These are phyloP conservation scores for Thaleichthys pacificus DNA, from an alignment of 2,797 vertebrate genomes.

Conservation along the genomic window DNA sequence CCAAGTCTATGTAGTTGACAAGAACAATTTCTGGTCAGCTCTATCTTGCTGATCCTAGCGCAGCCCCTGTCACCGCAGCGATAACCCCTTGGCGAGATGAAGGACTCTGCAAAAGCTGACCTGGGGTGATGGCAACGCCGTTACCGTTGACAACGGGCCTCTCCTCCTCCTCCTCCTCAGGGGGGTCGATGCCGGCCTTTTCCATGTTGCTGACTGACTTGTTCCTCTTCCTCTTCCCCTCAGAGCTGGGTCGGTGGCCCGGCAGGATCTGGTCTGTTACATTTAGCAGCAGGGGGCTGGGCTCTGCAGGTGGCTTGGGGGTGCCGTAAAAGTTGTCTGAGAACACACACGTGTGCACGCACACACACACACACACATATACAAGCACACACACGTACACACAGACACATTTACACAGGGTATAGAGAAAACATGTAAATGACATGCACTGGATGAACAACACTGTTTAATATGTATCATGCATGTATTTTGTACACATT, in stretches of 20 bases:
- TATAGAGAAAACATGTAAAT: neutral
- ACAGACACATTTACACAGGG: neutral
- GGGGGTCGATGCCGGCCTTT: slow-evolving; percentile 92
- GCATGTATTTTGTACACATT: slow-evolving; percentile 1
- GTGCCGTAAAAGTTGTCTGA: slow-evolving; percentile 99
- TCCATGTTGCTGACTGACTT: slow-evolving; percentile 99
- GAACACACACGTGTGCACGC: slow-evolving; percentile 22
- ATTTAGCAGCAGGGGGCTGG: slow-evolving; percentile 90
- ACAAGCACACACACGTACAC: slow-evolving; percentile 9
- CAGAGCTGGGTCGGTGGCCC: slow-evolving; percentile 90
- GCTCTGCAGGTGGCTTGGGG: slow-evolving; percentile 93
- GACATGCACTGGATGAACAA: neutral
- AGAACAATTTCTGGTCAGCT: too few species aligned
- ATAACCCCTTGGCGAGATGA: slow-evolving; percentile 5
- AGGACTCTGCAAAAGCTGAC: slow-evolving; percentile 69
- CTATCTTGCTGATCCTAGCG: neutral
- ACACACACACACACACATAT: slow-evolving; percentile 9
- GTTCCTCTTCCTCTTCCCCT: slow-evolving; percentile 96
- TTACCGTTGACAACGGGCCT: slow-evolving; percentile 92
- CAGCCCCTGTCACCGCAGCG: slow-evolving; percentile 23
- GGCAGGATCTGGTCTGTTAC: slow-evolving; percentile 95
- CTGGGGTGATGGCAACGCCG: slow-evolving; percentile 87
- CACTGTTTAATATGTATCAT: neutral
- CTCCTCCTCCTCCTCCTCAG: slow-evolving; percentile 94
- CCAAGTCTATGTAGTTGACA: too few species aligned